Percentiles rank a stretch among this genome's conserved stretches.
phyloP scores from a whole-genome alignment of 2,888 invertebrate species.

The Watsonalla binaria region DNA sequence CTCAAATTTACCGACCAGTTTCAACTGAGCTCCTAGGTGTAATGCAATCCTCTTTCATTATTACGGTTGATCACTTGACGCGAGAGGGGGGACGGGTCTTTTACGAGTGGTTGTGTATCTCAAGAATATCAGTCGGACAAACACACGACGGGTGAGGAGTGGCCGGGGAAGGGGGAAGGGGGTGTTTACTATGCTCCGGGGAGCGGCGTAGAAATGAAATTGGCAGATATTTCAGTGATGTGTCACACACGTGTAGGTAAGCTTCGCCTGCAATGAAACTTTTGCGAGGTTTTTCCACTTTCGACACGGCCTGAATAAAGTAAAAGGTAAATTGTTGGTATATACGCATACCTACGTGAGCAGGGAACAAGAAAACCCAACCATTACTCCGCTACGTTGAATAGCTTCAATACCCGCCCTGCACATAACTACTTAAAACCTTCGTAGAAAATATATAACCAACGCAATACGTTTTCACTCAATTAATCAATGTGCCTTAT shows the following conservation, averaged over 20 bases:
- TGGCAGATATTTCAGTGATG: constrained; percentile 73
- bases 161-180: constrained; percentile 40
- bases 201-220: constrained; percentile 74
- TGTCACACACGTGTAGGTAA: constrained; percentile 67
- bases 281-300: constrained; percentile 67
- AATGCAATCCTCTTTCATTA: constrained; percentile 21
- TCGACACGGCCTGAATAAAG: constrained; percentile 62
- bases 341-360: constrained; percentile 28
- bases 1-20: constrained; percentile 44
- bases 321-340: constrained; percentile 49
- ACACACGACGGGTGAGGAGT: constrained; percentile 42
- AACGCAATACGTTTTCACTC: neutral
- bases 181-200: constrained; percentile 73
- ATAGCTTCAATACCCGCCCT: constrained; percentile 21
- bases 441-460: neutral
- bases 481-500: neutral
- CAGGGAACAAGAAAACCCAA: constrained; percentile 43
- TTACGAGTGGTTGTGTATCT: constrained; percentile 50
- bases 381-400: constrained; percentile 31
- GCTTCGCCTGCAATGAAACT: constrained; percentile 62
- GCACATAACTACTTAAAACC: neutral
- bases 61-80: constrained; percentile 16
- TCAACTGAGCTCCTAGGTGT: constrained; percentile 35
- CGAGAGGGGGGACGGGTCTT: constrained; percentile 34
- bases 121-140: constrained; percentile 69